Base-by-base conservation (phyloP, 1,140 invertebrate species). In the Drosophila guanche region DNA sequence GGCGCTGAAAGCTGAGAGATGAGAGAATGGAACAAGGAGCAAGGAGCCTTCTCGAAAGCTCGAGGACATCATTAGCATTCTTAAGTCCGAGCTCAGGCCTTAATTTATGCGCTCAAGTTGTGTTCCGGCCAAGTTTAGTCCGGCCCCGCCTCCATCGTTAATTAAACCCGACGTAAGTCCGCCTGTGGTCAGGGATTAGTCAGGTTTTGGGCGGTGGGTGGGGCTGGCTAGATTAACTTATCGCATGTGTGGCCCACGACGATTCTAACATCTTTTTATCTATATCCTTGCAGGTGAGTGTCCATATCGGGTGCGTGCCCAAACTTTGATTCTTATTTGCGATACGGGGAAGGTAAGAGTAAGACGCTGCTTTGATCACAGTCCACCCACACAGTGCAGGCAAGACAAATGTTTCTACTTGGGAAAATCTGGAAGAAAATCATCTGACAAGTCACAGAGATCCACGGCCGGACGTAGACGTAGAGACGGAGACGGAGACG, bases 41-140 rank as follows among this genome's bases (percentile, higher is more conserved):
- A 16, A 42, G 40, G 50, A 41, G 33, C 48, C 37, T 41, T 37
- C 33, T 37, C 33, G 10, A 37, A 3, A 25, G 69, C 76, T 66
- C 50, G 69, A 63, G 65, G 77, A 58, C 72, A 75, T 80, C 77
- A 80, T 79, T 79, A 79, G 77, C 59, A 55, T 78, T 69, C 69
- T 69, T 73, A 58, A 66, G 72, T 56, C 71, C 43, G 23, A 63
- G 66, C 60, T 79, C 53, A 59, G 77, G 48, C 43, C 56, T 65
- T 71, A 76, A 79, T 80, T 80, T 79, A 79, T 79, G 71, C 77
- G 77, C 60, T 50, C 59, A 74, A 58, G 52, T 61, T 66, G 47
- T 42, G 52, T 52, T 53, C 52, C 53, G 56, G 40, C 41, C 40
- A 54, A 59, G 67, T 51, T 63, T 62, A 75, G 56, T 74, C 54